A percentile compares a stretch with the other conserved stretches of the same genome.
These are phyloP conservation scores for Manis javanica DNA, from an alignment of 2,797 vertebrate species.

Conservation along the genomic window DNA sequence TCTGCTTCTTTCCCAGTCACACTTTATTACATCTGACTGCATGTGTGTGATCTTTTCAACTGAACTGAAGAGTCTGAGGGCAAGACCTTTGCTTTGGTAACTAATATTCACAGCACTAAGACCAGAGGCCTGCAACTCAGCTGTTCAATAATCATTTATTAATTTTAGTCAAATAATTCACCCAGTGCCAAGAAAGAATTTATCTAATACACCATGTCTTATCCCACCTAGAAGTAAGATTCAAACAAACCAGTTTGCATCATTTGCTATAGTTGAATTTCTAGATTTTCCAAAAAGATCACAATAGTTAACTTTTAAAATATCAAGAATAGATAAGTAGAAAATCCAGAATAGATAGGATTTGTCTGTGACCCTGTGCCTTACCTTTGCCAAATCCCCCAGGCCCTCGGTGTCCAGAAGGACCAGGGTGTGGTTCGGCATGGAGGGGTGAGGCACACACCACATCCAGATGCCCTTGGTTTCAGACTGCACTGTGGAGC, in stretches of 20 bases:
- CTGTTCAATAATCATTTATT: neutral
- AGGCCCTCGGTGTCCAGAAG: conserved; percentile 86
- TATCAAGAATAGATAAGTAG: neutral
- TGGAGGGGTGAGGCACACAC: conserved; percentile 77
- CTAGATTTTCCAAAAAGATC: neutral
- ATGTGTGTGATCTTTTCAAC: neutral
- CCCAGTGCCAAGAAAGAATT: neutral
- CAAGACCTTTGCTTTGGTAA: neutral
- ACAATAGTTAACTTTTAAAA: neutral
- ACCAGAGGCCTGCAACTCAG: neutral
- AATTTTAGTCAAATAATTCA: neutral
- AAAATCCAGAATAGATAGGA: neutral
- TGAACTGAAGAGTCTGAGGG: neutral
- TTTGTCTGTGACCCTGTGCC: neutral
- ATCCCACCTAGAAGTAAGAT: neutral
- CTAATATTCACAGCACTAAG: neutral
- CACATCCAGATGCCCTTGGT: conserved; percentile 86
- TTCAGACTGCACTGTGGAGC: conserved; percentile 82
- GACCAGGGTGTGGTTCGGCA: conserved; percentile 72
- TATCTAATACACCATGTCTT: neutral
- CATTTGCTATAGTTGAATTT: neutral
- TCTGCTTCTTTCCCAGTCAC: neutral
- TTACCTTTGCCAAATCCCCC: conserved; percentile 85
- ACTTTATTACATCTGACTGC: neutral
- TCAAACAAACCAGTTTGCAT: neutral